Percentiles rank a stretch among this genome's conserved stretches.
phyloP scores from a whole-genome alignment of 2,888 invertebrate species.

The Odontomyia ornata region DNA sequence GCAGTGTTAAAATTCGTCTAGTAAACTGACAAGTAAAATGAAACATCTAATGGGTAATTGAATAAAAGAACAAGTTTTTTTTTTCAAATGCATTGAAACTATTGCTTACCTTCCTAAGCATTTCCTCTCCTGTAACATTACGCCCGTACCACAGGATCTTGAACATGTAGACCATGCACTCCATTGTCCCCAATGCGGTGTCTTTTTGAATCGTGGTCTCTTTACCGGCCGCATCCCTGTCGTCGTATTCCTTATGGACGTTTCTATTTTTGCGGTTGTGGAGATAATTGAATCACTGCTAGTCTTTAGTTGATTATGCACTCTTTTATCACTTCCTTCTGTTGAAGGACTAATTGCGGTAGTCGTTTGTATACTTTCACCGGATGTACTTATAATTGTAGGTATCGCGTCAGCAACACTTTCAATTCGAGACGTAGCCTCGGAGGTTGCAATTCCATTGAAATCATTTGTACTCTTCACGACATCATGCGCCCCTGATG shows the following conservation, averaged over 20 bases:
- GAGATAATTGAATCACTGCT: not conserved
- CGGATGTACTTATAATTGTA: slow-evolving; percentile 47
- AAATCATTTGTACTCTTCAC: slow-evolving; percentile 21
- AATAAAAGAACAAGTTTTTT: too few relatives aligned
- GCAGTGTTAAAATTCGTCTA: too few relatives aligned
- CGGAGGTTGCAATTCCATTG: slow-evolving; percentile 41
- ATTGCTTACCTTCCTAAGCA: slow-evolving; percentile 59
- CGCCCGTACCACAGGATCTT: slow-evolving; percentile 85
- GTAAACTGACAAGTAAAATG: too few relatives aligned
- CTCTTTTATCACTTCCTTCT: not conserved
- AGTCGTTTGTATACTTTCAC: not conserved
- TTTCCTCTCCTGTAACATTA: slow-evolving; percentile 63
- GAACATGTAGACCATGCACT: slow-evolving; percentile 81
- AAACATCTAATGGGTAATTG: too few relatives aligned
- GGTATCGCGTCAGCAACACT: slow-evolving; percentile 43
- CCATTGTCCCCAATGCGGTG: slow-evolving; percentile 82
- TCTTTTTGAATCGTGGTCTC: slow-evolving; percentile 53
- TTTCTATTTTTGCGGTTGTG: slow-evolving; percentile 28
- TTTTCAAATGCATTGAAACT: too few relatives aligned
- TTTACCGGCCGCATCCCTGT: slow-evolving; percentile 51
- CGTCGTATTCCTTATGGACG: slow-evolving; percentile 15
- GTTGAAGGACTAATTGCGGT: not conserved
- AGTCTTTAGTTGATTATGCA: not conserved
- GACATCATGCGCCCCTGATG: not conserved
- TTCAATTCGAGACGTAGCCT: slow-evolving; percentile 19